A percentile compares a stretch with the other conserved stretches of the same genome.
Evolutionary conservation across 2,797 vertebrate genomes (phyloP).

Genomic region (Lagocephalus sceleratus): DNA sequence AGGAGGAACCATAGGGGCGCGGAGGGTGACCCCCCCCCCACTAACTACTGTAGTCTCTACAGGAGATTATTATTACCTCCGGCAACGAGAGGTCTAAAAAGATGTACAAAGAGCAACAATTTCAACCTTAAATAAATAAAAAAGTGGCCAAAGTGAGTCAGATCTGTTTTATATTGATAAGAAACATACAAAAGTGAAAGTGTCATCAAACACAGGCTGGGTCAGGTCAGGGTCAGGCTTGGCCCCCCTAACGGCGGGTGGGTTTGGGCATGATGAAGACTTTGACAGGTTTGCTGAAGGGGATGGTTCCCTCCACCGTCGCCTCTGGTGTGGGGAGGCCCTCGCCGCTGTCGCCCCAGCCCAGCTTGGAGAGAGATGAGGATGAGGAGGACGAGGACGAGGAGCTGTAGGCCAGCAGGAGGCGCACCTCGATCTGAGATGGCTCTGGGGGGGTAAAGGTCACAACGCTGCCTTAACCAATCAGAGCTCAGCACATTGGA

Average conservation of each 20-base stretch:
- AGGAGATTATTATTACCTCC: too few species aligned
- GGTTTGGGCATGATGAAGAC: slow-evolving; percentile 98
- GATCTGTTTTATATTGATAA: not conserved
- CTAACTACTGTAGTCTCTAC: too few species aligned
- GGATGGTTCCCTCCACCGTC: slow-evolving; percentile 88
- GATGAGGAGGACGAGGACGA: slow-evolving; percentile 70
- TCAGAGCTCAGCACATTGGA: too few species aligned
- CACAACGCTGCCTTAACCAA: too few species aligned
- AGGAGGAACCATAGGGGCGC: too few species aligned
- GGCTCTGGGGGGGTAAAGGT: too few species aligned
- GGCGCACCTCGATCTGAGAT: slow-evolving; percentile 89
- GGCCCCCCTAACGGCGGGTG: slow-evolving; percentile 69
- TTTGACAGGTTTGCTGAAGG: slow-evolving; percentile 92
- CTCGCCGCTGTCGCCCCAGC: slow-evolving; percentile 82
- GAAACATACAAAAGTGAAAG: not conserved
- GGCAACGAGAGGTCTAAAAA: too few species aligned
- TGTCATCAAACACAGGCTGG: not conserved
- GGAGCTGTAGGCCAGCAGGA: slow-evolving; percentile 90
- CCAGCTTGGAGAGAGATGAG: slow-evolving; percentile 49
- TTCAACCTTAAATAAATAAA: not conserved
- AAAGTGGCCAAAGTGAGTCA: not conserved
- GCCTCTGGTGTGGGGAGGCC: slow-evolving; percentile 72
- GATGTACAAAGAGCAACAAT: not conserved
- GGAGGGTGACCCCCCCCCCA: too few species aligned
- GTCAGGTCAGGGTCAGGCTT: too few species aligned